Percentiles rank a stretch among this genome's conserved stretches.
These are phyloP conservation scores for Cheilosia grossa DNA, from an alignment of 2,888 invertebrate species.

Conservation along the genomic window DNA sequence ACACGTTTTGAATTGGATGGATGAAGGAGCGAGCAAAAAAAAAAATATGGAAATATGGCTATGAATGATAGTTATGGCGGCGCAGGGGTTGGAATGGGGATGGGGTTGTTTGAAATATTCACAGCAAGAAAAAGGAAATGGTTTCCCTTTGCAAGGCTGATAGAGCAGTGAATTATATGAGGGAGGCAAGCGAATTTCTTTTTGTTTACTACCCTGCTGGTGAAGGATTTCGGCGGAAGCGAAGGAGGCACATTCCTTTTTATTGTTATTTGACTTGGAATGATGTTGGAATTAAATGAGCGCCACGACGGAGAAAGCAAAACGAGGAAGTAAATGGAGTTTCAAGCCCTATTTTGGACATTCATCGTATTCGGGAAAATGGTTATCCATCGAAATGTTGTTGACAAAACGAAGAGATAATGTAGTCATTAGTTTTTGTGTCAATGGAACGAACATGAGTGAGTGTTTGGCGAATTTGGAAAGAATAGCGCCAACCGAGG, in stretches of 20 bases:
- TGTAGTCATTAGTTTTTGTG: constrained; percentile 12
- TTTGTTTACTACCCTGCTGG: constrained; percentile 29
- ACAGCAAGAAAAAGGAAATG: constrained; percentile 23
- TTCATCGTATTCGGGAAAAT: constrained; percentile 45
- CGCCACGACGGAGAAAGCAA: constrained; percentile 11
- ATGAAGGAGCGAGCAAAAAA: constrained; percentile 1
- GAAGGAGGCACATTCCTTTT: constrained; percentile 51
- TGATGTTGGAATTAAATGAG: constrained; percentile 62
- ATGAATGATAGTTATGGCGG: constrained; percentile 38
- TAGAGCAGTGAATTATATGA: constrained; percentile 37
- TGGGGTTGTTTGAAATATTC: constrained; percentile 30
- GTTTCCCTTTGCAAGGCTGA: constrained; percentile 51
- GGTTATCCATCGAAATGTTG: constrained; percentile 14
- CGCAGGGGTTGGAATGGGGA: not conserved
- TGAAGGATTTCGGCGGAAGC: not conserved
- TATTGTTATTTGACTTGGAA: constrained; percentile 58
- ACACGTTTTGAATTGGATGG: constrained; percentile 73
- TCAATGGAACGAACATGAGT: not conserved
- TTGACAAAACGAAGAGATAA: constrained; percentile 27
- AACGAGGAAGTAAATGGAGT: constrained; percentile 33
- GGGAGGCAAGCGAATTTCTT: constrained; percentile 45
- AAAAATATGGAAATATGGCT: constrained; percentile 67
- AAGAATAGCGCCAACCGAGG: not conserved
- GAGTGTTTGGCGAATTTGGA: not conserved
- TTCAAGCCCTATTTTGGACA: constrained; percentile 42